Conservation (phyloP, 2,797 vertebrate genomes). For the Phoebastria nigripes region DNA sequence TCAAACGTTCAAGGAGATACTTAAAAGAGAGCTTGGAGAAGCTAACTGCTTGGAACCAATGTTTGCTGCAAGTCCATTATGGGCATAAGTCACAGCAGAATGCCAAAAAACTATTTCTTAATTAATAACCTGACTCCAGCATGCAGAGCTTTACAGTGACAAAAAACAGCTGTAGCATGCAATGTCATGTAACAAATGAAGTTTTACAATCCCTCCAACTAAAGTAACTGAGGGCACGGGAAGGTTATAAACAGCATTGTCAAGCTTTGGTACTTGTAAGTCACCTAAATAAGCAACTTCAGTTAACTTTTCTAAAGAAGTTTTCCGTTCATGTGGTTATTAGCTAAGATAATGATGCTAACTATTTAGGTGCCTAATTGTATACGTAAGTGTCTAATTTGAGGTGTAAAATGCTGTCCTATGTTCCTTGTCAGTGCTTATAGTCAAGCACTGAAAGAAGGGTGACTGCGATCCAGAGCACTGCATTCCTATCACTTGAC, state of each 20-base stretch:
- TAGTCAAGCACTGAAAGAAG: neutral
- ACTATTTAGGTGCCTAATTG: neutral
- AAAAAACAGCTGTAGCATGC: neutral
- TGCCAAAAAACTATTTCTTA: neutral
- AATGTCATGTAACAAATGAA: neutral
- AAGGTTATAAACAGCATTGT: neutral
- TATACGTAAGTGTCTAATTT: neutral
- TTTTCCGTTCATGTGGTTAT: neutral
- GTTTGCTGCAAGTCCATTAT: neutral
- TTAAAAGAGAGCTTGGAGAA: neutral
- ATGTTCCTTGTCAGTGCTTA: neutral
- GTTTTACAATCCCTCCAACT: neutral
- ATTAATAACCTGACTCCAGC: neutral
- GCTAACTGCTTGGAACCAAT: neutral
- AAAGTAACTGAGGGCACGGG: neutral
- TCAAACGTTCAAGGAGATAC: neutral
- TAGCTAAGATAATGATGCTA: neutral
- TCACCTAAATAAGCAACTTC: neutral
- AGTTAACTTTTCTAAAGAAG: neutral
- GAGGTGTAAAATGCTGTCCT: neutral
- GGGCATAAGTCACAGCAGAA: neutral
- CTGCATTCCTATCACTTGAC: slow-evolving; percentile 32
- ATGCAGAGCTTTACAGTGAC: neutral
- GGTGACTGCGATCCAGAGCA: neutral
- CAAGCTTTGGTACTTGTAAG: neutral